Conservation (phyloP, 2,113 vertebrate species). For the Agelaius phoeniceus region DNA sequence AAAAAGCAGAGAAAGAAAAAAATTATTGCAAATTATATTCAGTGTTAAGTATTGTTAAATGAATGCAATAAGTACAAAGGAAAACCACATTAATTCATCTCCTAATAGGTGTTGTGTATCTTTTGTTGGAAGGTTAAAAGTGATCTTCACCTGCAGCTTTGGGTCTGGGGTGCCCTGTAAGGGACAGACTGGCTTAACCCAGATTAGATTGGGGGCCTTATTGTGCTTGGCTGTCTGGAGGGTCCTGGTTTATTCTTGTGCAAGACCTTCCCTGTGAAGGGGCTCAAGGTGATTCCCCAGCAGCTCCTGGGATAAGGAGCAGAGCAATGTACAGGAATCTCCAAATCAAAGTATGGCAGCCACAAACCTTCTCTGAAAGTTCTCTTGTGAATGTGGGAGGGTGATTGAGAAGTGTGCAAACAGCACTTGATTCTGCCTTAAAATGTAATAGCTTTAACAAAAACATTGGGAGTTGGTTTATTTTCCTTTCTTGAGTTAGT, state of each 20-base stretch:
- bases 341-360: background rate
- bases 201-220: background rate
- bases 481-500: background rate
- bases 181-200: background rate
- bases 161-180: background rate
- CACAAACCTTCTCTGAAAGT: background rate
- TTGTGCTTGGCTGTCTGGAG: background rate
- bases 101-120: background rate
- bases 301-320: background rate
- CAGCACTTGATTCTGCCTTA: background rate
- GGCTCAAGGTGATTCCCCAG: fast-evolving
- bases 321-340: background rate
- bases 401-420: background rate
- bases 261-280: background rate
- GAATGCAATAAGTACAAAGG: background rate
- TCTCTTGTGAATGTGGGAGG: background rate
- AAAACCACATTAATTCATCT: background rate
- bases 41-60: background rate
- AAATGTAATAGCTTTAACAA: background rate
- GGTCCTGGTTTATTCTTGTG: background rate
- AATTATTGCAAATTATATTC: background rate
- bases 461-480: background rate
- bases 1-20: background rate
- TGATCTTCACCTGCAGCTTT: background rate
- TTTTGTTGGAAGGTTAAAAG: background rate